phyloP scores from a whole-genome alignment of 2,888 invertebrate genomes.

The Pyrrhia umbra region DNA sequence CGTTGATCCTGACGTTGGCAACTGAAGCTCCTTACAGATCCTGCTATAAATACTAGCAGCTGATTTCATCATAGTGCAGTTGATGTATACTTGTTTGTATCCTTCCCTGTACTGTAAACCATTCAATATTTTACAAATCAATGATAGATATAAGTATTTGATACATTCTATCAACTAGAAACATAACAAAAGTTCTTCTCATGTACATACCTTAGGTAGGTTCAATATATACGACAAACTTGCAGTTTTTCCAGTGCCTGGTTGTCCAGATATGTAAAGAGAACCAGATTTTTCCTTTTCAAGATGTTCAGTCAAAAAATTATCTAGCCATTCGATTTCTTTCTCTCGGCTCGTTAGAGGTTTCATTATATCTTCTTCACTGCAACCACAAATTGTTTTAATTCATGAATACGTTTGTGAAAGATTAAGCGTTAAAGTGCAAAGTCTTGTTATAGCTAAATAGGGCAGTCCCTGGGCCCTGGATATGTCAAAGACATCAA shows the following conservation, averaged over 20 bases:
- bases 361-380: constrained; percentile 60
- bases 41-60: constrained; percentile 94
- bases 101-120: constrained; percentile 86
- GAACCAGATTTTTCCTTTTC: constrained; percentile 93
- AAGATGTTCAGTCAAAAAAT: constrained; percentile 93
- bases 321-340: constrained; percentile 92
- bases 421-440: too few relatives aligned
- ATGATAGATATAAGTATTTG: too few relatives aligned
- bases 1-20: constrained; percentile 89
- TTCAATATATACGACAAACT: constrained; percentile 94
- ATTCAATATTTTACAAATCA: neutral
- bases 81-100: constrained; percentile 93
- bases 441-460: too few relatives aligned
- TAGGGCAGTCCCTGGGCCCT: too few relatives aligned
- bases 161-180: too few relatives aligned
- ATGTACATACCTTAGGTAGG: constrained; percentile 90
- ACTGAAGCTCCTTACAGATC: constrained; percentile 93
- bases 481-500: too few relatives aligned
- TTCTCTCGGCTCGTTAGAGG: constrained; percentile 94
- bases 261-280: constrained; percentile 98
- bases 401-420: too few relatives aligned
- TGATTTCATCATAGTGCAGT: constrained; percentile 97
- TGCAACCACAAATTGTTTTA: constrained; percentile 50
- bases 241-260: constrained; percentile 99
- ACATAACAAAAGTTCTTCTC: too few relatives aligned